These are phyloP conservation scores for Caenorhabditis sulstoni DNA, from an alignment of 2,888 invertebrate genomes.

Conservation along the genomic window DNA sequence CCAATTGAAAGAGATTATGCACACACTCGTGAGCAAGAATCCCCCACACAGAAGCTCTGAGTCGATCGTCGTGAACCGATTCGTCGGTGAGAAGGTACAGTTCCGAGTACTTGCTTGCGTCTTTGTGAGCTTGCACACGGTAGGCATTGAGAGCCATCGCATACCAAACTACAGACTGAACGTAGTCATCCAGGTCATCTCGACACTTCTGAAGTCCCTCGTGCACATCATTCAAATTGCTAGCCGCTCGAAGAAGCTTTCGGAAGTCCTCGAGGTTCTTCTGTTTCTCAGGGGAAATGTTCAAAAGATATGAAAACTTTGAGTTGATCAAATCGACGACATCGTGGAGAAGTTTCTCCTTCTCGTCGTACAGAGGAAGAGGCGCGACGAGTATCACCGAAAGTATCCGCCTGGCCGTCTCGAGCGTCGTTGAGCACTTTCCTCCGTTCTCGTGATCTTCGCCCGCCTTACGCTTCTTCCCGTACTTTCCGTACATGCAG, in stretches of 20 bases:
- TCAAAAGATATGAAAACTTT: constrained; percentile 49
- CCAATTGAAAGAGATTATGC: constrained; percentile 46
- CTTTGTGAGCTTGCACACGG: constrained; percentile 29
- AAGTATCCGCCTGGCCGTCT: constrained; percentile 33
- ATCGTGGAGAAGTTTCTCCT: constrained; percentile 62
- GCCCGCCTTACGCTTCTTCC: constrained; percentile 46
- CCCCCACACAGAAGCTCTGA: constrained; percentile 62
- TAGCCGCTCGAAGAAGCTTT: constrained; percentile 16
- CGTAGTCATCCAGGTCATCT: constrained; percentile 36
- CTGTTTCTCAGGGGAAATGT: constrained; percentile 38
- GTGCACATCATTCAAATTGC: constrained; percentile 14
- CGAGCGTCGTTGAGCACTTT: constrained; percentile 11
- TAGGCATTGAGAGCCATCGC: constrained; percentile 57
- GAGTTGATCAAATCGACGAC: constrained; percentile 55
- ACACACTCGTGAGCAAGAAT: constrained; percentile 62
- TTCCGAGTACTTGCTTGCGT: constrained; percentile 49
- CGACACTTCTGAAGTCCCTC: constrained; percentile 18
- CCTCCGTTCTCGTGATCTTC: constrained; percentile 56
- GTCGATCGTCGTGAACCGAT: constrained; percentile 28
- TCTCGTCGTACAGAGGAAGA: constrained; percentile 65
- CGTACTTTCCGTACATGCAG: constrained; percentile 63
- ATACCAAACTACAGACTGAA: constrained; percentile 61
- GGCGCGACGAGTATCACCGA: constrained; percentile 60
- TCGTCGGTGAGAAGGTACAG: constrained; percentile 29
- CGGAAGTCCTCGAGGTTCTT: constrained; percentile 39